Percentiles rank a stretch among this genome's conserved stretches.
These are phyloP conservation scores for Morelia viridis DNA, from an alignment of 2,797 vertebrate genomes.

Conservation along the genomic window DNA sequence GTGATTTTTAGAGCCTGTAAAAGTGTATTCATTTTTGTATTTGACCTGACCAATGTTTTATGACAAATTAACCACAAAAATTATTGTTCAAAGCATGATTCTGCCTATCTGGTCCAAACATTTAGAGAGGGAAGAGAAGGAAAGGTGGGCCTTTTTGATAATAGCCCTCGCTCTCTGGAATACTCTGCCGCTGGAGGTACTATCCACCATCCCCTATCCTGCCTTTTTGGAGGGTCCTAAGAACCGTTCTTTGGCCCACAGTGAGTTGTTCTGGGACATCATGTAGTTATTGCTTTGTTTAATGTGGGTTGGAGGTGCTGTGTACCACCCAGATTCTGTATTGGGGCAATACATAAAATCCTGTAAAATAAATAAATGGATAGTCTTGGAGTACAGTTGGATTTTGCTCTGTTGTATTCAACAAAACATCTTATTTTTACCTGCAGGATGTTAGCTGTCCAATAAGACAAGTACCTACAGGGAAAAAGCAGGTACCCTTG, in stretches of 20 bases:
- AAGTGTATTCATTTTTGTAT: not conserved
- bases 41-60: not conserved
- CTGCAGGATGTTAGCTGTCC: constrained; percentile 98
- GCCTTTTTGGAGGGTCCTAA: not conserved
- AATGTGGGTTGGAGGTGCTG: not conserved
- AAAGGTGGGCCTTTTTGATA: not conserved
- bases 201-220: not conserved
- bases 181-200: not conserved
- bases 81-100: not conserved
- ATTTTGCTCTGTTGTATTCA: not conserved
- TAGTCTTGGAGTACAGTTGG: not conserved
- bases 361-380: not conserved
- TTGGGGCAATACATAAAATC: not conserved
- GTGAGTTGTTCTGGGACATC: not conserved
- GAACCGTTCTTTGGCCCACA: not conserved
- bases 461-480: constrained; percentile 99
- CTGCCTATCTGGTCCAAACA: not conserved
- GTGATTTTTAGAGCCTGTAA: not conserved
- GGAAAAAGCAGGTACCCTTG: constrained; percentile 99
- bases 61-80: not conserved
- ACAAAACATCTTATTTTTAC: constrained; percentile 51
- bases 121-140: not conserved
- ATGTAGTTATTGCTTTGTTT: not conserved
- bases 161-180: not conserved
- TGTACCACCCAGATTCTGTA: not conserved